Base-by-base conservation (phyloP, 2,888 invertebrate species). In the Acheta domesticus region DNA sequence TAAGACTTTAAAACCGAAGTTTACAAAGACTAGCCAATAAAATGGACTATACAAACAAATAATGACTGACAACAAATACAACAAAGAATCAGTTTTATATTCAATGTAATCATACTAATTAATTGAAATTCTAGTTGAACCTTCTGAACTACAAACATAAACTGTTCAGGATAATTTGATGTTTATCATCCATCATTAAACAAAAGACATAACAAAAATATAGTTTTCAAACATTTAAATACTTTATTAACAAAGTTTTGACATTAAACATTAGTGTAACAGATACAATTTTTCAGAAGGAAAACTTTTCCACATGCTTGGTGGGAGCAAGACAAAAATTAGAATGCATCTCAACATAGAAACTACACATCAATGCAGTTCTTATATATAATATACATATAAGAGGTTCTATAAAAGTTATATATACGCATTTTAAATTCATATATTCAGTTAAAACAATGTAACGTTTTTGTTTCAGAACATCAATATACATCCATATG, bases 231-330 rank as follows among this genome's bases (percentile, higher is more conserved):
- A 62, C 62, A 62, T 62, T 62, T 62, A 62, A 62, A 19, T 62
- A 62, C 62, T 62, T 62, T 62, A 62, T 62, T 62, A 62, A 62
- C 62, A 62, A 62, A 62, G 62, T 62, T 62, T 62, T 62, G 16
- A 62, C 62, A 62, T 62, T 62, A n/a, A 62, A 62, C 62, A 62
- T 62, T 62, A 62, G 62, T 62, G 62, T 62, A 62, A 62, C 62
- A 62, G 36, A 36, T 62, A 62, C n/a, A n/a, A 62, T 62, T 62
- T n/a, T 62, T n/a, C 14, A n/a, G 16, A 62, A n/a, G 62, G n/a
- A 62, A 62, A 62, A 16, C 14, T 62, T 62, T 62, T 62, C 62
- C 62, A 62, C 62, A 62, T 62, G 62, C 62, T 62, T 62, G 62
- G 62, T 62, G 62, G 62, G 62, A 62, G 62, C 62, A 62, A 62